Base-by-base conservation (phyloP, 2,888 invertebrate species). In the Agriopis aurantiaria region DNA sequence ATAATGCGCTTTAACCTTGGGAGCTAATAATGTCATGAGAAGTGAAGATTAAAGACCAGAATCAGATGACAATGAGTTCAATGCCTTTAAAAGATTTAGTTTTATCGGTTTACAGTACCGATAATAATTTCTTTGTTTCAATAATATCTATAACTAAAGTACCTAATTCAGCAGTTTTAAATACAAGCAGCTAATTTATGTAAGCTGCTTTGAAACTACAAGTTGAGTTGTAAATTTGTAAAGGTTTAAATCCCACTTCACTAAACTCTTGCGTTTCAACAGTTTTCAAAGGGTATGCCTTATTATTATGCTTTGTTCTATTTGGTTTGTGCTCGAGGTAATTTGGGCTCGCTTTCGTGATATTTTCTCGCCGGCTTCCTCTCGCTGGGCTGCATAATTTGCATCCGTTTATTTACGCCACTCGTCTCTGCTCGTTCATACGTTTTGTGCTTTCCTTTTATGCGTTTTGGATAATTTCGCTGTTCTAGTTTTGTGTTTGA, bases 371-470 rank as follows among this genome's bases (percentile, higher is more conserved):
- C 68, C 73, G 77, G 86, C 84, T 85, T 84, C 86, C 77, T 85
- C 80, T 87, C 82, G 85, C 79, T 85, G 85, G 73, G 64, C 82
- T 80, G 75, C 74, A 78, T 88, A 88, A 90, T 88, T 82, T 85
- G 74, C 78, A 79, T 83, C 78, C 87, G 80, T 85, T 92, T 92
- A 91, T 92, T 88, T 90, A 87, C 91, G 92, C 89, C 78, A 91
- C 82, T 84, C 72, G 73, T 75, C 83, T 86, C 80, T 85, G 86
- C 78, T 82, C 81, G 80, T 81, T 85, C 81, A 80, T 86, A 84
- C 76, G 78, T 82, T 86, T 84, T 83, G 78, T 80, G 73, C 77
- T 84, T 86, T 86, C 85, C 65, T 72, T 75, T 75, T 73, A 71
- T 76, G 63, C 66, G 71, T 68, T 76, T 74, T 68, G 71, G 69